A percentile compares a stretch with the other conserved stretches of the same genome.
Evolutionary conservation across 2,888 invertebrate genomes (phyloP).

Genomic region (Dilophus febrilis): DNA sequence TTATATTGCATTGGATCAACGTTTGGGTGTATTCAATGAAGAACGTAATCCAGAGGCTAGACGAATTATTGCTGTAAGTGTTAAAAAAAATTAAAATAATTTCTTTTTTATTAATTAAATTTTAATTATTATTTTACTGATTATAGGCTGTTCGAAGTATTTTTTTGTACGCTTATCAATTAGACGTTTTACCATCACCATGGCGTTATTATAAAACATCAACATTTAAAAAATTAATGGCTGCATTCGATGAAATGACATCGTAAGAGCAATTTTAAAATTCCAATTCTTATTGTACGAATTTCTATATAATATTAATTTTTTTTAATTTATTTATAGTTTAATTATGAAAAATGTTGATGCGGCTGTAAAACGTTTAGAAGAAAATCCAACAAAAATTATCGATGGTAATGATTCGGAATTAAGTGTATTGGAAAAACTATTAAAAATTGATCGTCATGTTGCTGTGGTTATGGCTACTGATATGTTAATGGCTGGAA

Average conservation of each 20-base stretch:
- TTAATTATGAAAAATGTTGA: conserved; percentile 24
- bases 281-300: not conserved
- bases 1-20: conserved; percentile 25
- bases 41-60: not conserved
- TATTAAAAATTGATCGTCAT: conserved; percentile 40
- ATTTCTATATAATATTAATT: not conserved
- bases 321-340: not conserved
- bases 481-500: conserved; percentile 52
- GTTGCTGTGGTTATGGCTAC: conserved; percentile 48
- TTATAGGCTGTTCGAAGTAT: no score
- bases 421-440: conserved; percentile 42
- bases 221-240: conserved; percentile 3
- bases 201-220: conserved; percentile 14
- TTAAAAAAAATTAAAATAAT: conserved; percentile 1
- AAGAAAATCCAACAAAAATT: conserved; percentile 8
- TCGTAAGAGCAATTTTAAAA: not conserved
- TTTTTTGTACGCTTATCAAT: conserved; percentile 6
- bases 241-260: conserved; percentile 1
- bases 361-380: conserved; percentile 21
- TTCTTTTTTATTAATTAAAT: conserved; percentile 3
- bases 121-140: no score
- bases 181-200: conserved; percentile 23
- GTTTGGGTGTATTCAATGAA: conserved; percentile 17
- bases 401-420: conserved; percentile 14
- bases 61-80: not conserved